Conservation (phyloP, 2,797 vertebrate genomes). For the Alcedo atthis region DNA sequence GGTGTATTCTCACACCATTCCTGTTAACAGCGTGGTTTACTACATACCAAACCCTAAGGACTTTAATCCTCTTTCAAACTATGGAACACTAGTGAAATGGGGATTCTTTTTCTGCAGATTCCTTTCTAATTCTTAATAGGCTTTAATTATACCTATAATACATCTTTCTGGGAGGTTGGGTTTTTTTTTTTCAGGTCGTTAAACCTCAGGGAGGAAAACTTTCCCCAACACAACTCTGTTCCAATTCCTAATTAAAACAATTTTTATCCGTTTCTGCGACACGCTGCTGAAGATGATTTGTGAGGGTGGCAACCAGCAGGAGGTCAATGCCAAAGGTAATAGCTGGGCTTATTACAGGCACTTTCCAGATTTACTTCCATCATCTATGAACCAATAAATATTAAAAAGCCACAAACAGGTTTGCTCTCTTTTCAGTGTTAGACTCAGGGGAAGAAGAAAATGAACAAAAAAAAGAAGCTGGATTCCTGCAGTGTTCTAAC, state of each 20-base stretch:
- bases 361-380: neutral
- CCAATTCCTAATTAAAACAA: constrained; percentile 29
- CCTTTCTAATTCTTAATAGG: neutral
- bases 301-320: neutral
- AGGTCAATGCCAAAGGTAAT: neutral
- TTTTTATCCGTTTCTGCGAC: neutral
- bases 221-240: constrained; percentile 7
- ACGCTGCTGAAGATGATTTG: neutral
- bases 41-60: neutral
- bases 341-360: neutral
- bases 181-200: neutral
- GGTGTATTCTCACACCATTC: neutral
- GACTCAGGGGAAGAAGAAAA: neutral
- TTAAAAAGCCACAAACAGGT: neutral
- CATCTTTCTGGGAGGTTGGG: neutral
- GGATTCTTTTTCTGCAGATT: neutral
- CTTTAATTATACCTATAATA: constrained; percentile 3
- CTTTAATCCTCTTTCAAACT: neutral
- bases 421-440: neutral
- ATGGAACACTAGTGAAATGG: neutral
- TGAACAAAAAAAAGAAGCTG: neutral
- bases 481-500: neutral
- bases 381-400: neutral
- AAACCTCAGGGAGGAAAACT: neutral
- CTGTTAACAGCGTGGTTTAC: neutral